Conservation (phyloP, 2,797 vertebrate genomes). For the Orestias chungarensis region DNA sequence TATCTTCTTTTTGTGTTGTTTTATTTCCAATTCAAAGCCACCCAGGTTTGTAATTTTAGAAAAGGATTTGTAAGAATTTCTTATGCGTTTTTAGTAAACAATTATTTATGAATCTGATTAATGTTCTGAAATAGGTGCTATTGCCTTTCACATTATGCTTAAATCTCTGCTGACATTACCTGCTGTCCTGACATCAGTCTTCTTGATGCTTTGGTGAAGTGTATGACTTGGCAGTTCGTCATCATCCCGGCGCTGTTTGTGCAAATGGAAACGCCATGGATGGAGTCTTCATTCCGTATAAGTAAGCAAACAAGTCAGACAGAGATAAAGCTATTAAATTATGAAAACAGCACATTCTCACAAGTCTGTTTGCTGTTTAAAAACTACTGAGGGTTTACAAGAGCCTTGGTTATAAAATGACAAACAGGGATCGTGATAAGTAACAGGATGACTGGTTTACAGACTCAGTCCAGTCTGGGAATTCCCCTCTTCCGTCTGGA, state of each 20-base stretch:
- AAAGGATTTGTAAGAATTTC: neutral
- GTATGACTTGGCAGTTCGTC: constrained; percentile 50
- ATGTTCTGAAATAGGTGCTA: neutral
- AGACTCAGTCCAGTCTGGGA: neutral
- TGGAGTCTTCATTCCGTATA: constrained; percentile 51
- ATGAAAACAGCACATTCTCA: constrained; percentile 3
- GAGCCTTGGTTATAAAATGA: neutral
- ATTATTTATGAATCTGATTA: neutral
- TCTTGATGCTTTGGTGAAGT: constrained; percentile 53
- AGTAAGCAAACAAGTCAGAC: neutral
- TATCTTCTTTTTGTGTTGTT: neutral
- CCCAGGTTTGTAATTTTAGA: neutral
- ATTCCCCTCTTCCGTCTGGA: constrained; percentile 6
- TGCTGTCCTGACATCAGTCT: constrained; percentile 44
- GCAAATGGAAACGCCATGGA: constrained; percentile 73
- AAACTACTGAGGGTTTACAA: neutral
- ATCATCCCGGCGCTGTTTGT: constrained; percentile 51
- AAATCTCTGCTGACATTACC: constrained; percentile 48
- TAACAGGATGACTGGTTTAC: neutral
- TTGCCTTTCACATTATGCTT: too few relatives aligned
- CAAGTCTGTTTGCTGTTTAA: neutral
- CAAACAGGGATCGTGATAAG: neutral
- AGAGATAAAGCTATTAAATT: neutral
- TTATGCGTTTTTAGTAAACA: too few relatives aligned
- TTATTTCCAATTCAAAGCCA: neutral